phyloP scores from a whole-genome alignment of 2,888 invertebrate species.

The Lycia hirtaria region DNA sequence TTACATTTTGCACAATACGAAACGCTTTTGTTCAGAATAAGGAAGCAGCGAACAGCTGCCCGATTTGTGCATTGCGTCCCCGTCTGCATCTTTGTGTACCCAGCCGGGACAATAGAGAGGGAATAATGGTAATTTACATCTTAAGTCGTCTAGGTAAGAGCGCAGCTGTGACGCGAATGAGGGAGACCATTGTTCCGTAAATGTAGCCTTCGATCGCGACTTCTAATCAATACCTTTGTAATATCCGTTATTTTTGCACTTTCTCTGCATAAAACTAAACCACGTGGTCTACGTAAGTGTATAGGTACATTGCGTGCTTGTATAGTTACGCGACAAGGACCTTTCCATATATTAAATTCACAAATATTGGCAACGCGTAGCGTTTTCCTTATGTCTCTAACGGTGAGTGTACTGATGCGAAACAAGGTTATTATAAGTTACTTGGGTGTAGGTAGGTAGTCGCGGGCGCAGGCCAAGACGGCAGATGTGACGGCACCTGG shows the following conservation, averaged over 20 bases:
- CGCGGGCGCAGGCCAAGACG: slow-evolving; percentile 65
- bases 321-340: not conserved
- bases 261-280: slow-evolving; percentile 19
- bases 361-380: slow-evolving; percentile 12
- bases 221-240: slow-evolving; percentile 62
- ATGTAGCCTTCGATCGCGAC: slow-evolving; percentile 59
- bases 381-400: slow-evolving; percentile 49
- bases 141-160: slow-evolving; percentile 80
- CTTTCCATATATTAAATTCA: not conserved
- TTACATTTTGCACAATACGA: slow-evolving; percentile 81
- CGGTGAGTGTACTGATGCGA: slow-evolving; percentile 69
- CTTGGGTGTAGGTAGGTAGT: slow-evolving; percentile 60
- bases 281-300: slow-evolving; percentile 28
- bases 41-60: slow-evolving; percentile 81
- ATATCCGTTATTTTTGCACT: slow-evolving; percentile 50
- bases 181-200: slow-evolving; percentile 58
- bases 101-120: slow-evolving; percentile 68
- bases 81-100: slow-evolving; percentile 81
- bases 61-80: slow-evolving; percentile 81
- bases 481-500: slow-evolving; percentile 83
- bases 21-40: slow-evolving; percentile 68
- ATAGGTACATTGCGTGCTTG: not conserved
- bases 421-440: slow-evolving; percentile 60
- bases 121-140: slow-evolving; percentile 85
- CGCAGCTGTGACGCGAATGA: slow-evolving; percentile 72